These are phyloP conservation scores for Phenacoccus solenopsis DNA, from an alignment of 1,140 invertebrate genomes.

Conservation along the genomic window DNA sequence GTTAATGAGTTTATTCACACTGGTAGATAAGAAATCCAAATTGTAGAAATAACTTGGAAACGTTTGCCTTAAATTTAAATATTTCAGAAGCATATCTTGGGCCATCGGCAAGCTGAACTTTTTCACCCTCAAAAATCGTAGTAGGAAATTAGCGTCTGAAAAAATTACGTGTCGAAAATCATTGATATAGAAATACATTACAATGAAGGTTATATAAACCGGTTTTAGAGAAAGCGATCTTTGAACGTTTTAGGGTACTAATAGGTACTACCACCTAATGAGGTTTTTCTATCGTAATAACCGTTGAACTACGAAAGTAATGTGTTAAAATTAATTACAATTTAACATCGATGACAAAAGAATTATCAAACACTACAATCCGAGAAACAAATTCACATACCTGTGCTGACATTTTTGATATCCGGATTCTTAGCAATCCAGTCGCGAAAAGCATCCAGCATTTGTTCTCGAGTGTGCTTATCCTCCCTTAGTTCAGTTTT, in stretches of 20 bases:
- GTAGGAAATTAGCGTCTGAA: slow-evolving; percentile 55
- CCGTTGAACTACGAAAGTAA: no score
- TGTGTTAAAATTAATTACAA: background rate
- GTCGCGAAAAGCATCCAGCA: slow-evolving; percentile 44
- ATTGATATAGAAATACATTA: background rate
- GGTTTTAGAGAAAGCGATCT: background rate
- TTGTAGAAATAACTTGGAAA: slow-evolving; percentile 47
- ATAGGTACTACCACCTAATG: no score
- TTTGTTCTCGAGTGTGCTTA: slow-evolving; percentile 41
- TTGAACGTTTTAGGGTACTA: no score
- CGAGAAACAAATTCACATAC: slow-evolving; percentile 35
- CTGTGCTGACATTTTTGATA: slow-evolving; percentile 48
- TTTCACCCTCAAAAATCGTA: slow-evolving; percentile 60
- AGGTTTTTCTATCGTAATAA: no score
- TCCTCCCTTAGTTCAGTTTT: slow-evolving; percentile 50
- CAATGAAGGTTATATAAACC: background rate
- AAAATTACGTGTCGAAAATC: slow-evolving; percentile 10
- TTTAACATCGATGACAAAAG: no score
- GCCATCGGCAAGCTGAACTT: slow-evolving; percentile 69
- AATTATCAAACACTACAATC: no score
- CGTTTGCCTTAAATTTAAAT: slow-evolving; percentile 54
- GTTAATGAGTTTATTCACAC: slow-evolving; percentile 33
- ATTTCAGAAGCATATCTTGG: slow-evolving; percentile 62
- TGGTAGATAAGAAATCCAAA: slow-evolving; percentile 48
- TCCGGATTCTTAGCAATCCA: slow-evolving; percentile 55